A percentile compares a stretch with the other conserved stretches of the same genome.
phyloP scores from a whole-genome alignment of 1,140 invertebrate species.

The Ceratoteleas bidentatus region DNA sequence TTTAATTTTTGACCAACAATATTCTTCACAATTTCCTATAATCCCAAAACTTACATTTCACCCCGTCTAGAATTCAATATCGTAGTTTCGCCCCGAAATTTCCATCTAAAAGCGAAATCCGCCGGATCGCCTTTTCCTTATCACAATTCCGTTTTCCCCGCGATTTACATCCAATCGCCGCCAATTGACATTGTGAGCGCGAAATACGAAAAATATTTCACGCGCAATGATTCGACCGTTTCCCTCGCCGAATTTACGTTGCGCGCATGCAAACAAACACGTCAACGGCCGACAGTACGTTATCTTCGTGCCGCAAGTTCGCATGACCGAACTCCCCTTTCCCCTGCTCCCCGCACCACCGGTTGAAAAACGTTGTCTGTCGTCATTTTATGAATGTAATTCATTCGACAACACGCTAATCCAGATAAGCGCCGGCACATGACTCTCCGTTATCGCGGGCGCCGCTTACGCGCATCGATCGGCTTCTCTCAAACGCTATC shows the following conservation, averaged over 20 bases:
- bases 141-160: neutral
- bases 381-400: conserved; percentile 58
- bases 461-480: conserved; percentile 52
- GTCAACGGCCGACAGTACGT: conserved; percentile 32
- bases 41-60: no score
- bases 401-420: conserved; percentile 53
- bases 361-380: conserved; percentile 32
- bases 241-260: conserved; percentile 25
- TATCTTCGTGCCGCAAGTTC: conserved; percentile 38
- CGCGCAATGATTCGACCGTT: conserved; percentile 26
- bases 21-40: no score
- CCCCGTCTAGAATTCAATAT: no score
- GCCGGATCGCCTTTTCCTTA: neutral
- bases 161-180: conserved; percentile 1
- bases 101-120: neutral
- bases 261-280: conserved; percentile 48
- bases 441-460: conserved; percentile 53
- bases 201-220: conserved; percentile 7
- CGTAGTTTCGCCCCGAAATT: no score
- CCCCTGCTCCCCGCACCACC: neutral
- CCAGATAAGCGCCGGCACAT: conserved; percentile 57
- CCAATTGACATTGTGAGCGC: neutral
- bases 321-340: conserved; percentile 13
- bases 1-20: no score
- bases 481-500: conserved; percentile 60